These are phyloP conservation scores for Eristalis arbustorum DNA, from an alignment of 2,888 invertebrate species.

Conservation along the genomic window DNA sequence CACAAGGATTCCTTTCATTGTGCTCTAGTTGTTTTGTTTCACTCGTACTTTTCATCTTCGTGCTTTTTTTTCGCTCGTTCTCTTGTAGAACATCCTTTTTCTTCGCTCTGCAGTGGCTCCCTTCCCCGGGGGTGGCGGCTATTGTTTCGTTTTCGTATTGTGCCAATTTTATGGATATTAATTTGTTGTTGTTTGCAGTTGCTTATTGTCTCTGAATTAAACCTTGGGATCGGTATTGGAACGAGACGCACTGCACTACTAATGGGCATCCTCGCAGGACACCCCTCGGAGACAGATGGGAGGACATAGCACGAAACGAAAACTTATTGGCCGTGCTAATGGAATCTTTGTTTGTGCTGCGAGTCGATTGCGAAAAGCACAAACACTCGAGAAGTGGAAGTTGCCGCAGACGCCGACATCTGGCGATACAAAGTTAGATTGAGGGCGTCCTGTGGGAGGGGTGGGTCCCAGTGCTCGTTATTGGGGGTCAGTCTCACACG, in stretches of 20 bases:
- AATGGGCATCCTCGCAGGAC: neutral
- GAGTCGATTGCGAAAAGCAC: constrained; percentile 40
- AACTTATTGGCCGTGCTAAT: constrained; percentile 45
- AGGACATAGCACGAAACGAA: constrained; percentile 6
- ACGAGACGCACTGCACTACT: neutral
- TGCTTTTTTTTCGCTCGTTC: neutral
- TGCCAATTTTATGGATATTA: constrained; percentile 69
- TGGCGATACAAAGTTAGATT: neutral
- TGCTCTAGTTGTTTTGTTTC: constrained; percentile 33
- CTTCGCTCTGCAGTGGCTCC: neutral
- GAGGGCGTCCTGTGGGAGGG: neutral
- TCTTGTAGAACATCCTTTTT: neutral
- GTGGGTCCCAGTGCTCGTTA: neutral
- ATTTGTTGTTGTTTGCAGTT: constrained; percentile 68
- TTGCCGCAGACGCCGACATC: neutral
- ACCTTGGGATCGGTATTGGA: constrained; percentile 7
- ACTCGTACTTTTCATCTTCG: neutral
- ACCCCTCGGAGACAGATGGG: neutral
- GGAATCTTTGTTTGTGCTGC: constrained; percentile 30
- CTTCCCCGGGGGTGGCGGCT: constrained; percentile 12
- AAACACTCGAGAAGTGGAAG: neutral
- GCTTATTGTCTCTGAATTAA: constrained; percentile 53
- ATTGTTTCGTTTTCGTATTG: constrained; percentile 66
- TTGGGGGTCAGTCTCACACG: neutral
- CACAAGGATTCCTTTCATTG: constrained; percentile 48